Evolutionary conservation across 2,888 invertebrate genomes (phyloP), one percentile per base, ranked within the genome.

Genomic region (Spilosoma lubricipeda): DNA sequence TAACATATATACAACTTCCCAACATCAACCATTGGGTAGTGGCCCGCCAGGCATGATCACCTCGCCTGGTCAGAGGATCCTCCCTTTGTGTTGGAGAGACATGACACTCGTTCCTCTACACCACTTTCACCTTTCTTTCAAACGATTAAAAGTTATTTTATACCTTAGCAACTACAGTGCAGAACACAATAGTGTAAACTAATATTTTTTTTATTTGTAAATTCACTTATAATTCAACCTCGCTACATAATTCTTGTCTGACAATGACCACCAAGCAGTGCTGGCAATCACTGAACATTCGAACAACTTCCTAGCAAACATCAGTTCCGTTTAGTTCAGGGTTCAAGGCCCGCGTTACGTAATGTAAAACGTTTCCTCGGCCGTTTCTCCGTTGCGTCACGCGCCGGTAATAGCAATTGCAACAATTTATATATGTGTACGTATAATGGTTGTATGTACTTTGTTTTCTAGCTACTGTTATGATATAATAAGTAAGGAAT

Each of bases 261-360:
- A 56, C 71, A 67, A 20, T 72, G 72, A 67, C 72, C 67, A 73
- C 68, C 33, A 73, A 73, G 45, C n/a, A n/a, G 65, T 66, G 52
- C 36, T 48, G 18, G 20, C 27, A 64, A 68, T 69, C 48, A 36
- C 36, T 36, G n/a, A 52, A 69, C 69, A 56, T 48, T 68, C 33
- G 39, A 39, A n/a, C n/a, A 65, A 68, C 70, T 74, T 71, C 74
- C 73, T 74, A 30, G 42, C 48, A 67, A 70, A 59, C 63, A 42
- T 45, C 52, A 66, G 48, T 71, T 73, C 68, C 68, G 69, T 48
- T 27, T 30, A 69, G 59, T 85, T 85, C 77, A 80, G 45, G 79
- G 88, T 88, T 89, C 89, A 89, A 89, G 89, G 89, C 88, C 85
- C 87, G 82, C 71, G 77, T 89, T 87, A 82, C 88, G 86, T 86